Base-by-base conservation (phyloP, 2,888 invertebrate species). In the Dicranocentrus wangi region DNA sequence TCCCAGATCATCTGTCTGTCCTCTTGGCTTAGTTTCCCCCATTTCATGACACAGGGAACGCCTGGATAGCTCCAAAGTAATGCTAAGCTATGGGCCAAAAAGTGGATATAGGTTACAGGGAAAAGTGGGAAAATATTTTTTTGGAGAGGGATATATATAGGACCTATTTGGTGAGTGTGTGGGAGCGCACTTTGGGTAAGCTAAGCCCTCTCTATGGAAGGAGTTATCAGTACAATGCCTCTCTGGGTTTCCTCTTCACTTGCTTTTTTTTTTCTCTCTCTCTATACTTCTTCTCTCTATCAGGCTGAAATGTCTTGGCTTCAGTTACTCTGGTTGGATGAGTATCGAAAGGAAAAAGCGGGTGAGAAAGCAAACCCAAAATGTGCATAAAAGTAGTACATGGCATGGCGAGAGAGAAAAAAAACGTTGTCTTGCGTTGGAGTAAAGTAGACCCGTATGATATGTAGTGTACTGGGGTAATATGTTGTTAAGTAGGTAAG, bases 1-100 rank as follows among this genome's bases (percentile, higher is more conserved):
- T n/a, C 2, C 43, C 39, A 55, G 43, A 71, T 71, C 61, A 61
- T 71, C 71, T 71, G 71, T 61, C 60, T 71, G 71, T 71, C 71
- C 71, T 39, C 61, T 71, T 71, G 60, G 71, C 71, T 71, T 71
- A 70, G 42, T 60, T 60, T 71, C 61, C 15, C 70, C 28, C 32
- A 10, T 32, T 7, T 32, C 10, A 32, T 32, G 5, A 3, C 3
- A 32, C 32, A 32, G n/a, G n/a, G n/a, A n/a, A 32, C 32, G 32
- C n/a, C n/a, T 7, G 32, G 32, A 32, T 32, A 32, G 32, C 10
- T 32, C 32, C 32, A 32, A 32, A 32, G 10, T 32, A 10, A 32
- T 32, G 5, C 3, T 10, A 32, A 32, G 10, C n/a, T n/a, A n/a
- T n/a, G n/a, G n/a, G n/a, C n/a, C 32, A 21, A 23, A 32, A 42